Base-by-base conservation (phyloP, 1,140 invertebrate species). In the Zaprionus vittiger region DNA sequence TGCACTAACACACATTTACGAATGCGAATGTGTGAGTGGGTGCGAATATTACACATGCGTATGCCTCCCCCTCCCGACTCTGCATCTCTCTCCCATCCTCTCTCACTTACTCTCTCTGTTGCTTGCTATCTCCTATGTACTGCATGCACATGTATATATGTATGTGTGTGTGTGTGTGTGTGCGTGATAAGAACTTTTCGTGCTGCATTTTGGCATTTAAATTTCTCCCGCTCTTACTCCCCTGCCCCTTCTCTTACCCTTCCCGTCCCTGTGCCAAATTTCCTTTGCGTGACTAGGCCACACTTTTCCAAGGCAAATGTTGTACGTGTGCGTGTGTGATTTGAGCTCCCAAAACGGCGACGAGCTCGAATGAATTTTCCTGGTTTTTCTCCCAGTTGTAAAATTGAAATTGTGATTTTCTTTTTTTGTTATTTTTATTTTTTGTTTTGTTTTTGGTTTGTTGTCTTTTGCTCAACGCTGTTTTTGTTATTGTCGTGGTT, bases 121-220 rank as follows among this genome's bases (percentile, higher is more conserved):
- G 17, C 20, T 52, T 14, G 6, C 15, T 38, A 12, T 44, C 41
- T 44, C 5, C 47, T 22, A 52, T 52, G 17, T 22, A 22, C 20
- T 47, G 17, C 24, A 55, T 55, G 24, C 24, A 28, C 15, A 64
- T 24, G n/a, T 44, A 44, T 6, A n/a, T 44, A 5, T 9, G 14
- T 22, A 44, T 20, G 20, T 54, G n/a, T 44, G 26, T 17, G 15
- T n/a, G n/a, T 28, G 24, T 59, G 54, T 77, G 37, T 72, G 15
- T 49, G 70, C 28, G 74, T 81, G 79, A 85, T 86, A 81, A 81
- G 67, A 79, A 70, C 79, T 86, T 77, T 79, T 61, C 38, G 57
- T 56, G 57, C 79, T 68, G 68, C 77, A 81, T 72, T 72, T 79
- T 63, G 52, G 66, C 76, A 70, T 75, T 63, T 52, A 62, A 70